Evolutionary conservation across 2,888 invertebrate species (phyloP).

Genomic region (Pristionchus mayeri): DNA sequence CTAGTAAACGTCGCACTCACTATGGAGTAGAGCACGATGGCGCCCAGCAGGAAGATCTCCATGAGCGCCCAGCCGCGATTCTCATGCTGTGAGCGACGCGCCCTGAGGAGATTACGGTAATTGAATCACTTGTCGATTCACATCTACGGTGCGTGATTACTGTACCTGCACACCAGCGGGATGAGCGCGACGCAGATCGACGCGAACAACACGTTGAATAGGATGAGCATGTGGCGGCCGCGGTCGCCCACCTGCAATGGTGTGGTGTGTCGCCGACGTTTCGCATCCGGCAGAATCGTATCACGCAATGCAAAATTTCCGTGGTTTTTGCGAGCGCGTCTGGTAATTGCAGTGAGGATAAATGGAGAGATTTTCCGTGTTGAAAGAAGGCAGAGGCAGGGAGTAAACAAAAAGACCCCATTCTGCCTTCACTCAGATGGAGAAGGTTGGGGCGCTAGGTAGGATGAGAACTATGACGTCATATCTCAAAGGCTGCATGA

Average conservation of each 20-base stretch:
- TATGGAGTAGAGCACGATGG: constrained; percentile 74
- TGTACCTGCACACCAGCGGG: constrained; percentile 62
- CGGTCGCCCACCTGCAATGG: constrained; percentile 52
- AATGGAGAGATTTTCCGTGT: constrained; percentile 1
- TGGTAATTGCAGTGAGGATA: background rate
- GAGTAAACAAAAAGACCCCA: background rate
- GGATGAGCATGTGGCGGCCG: constrained; percentile 63
- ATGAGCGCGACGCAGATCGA: constrained; percentile 70
- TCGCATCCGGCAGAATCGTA: background rate
- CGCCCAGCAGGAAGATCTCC: constrained; percentile 75
- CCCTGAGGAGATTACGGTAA: background rate
- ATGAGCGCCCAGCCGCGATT: constrained; percentile 76
- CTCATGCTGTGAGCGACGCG: constrained; percentile 64
- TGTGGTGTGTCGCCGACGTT: background rate
- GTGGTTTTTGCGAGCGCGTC: background rate
- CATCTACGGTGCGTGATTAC: background rate
- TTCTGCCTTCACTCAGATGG: too few species aligned
- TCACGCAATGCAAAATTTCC: background rate
- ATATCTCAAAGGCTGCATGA: too few species aligned
- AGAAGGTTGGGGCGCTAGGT: too few species aligned
- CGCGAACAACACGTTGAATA: constrained; percentile 70
- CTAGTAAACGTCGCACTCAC: constrained; percentile 54
- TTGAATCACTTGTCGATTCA: background rate
- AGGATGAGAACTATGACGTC: too few species aligned
- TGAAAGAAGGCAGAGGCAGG: background rate